Evolutionary conservation across 2,797 vertebrate species (phyloP).

Genomic region (Mionectes olivaceus): DNA sequence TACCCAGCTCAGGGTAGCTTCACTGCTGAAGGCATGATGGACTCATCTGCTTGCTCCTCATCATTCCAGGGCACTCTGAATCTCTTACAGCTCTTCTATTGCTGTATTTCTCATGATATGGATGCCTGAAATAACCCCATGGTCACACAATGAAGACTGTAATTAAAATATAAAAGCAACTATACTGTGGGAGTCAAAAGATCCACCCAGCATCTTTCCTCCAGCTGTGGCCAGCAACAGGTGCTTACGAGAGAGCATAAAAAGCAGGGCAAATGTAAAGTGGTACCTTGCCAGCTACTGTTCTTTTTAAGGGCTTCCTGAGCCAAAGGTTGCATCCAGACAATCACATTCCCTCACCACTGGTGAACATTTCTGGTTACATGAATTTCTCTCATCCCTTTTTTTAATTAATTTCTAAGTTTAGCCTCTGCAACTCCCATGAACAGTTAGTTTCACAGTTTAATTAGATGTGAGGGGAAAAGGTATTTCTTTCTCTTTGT

Average conservation of each 20-base stretch:
- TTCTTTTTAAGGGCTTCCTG: not conserved
- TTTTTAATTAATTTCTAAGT: not conserved
- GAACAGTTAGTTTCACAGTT: not conserved
- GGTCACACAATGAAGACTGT: not conserved
- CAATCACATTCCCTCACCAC: not conserved
- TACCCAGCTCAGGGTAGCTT: not conserved
- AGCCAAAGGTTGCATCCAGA: not conserved
- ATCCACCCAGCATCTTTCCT: not conserved
- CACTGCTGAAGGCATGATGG: not conserved
- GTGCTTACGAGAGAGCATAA: not conserved
- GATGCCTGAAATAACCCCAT: not conserved
- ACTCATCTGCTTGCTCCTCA: not conserved
- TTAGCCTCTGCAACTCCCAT: not conserved
- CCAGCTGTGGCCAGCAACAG: not conserved
- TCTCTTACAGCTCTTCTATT: not conserved
- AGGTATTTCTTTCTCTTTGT: slow-evolving; percentile 10
- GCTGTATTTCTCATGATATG: not conserved
- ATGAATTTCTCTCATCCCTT: not conserved
- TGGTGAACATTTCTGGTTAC: not conserved
- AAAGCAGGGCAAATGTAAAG: not conserved
- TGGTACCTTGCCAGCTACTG: not conserved
- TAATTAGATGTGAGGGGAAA: slow-evolving; percentile 23
- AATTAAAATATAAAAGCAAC: not conserved
- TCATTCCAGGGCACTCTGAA: not conserved
- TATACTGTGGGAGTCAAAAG: not conserved